Base-by-base conservation (phyloP, 2,888 invertebrate genomes). In the Pseudococcus longispinus region DNA sequence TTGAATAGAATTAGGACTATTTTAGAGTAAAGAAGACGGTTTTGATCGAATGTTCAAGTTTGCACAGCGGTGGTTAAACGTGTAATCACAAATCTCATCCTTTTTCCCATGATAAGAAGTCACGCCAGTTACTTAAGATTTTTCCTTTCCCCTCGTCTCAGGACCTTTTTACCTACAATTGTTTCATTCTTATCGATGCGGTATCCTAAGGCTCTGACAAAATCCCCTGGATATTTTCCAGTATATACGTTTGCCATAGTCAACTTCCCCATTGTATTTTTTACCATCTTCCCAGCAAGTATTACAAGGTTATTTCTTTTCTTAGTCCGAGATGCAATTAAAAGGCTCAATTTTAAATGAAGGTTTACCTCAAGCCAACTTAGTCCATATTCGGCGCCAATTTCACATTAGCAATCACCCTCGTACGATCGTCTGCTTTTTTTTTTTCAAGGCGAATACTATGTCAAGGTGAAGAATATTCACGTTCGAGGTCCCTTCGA, bases 401-500 rank as follows among this genome's bases (percentile, higher is more conserved):
- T 65, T 65, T 65, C 20, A 60, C 20, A 23, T 65, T 26, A 6
- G 26, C 11, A 11, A 20, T 65, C 65, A 26, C 65, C 65, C 65
- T 65, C 9, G 13, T 65, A 26, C 65, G 65, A 65, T 11, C 13
- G 15, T 51, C 51, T 65, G 9, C 60, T 65, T 65, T 26, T 65
- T 23, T 26, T 13, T n/a, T 26, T 65, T 26, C 65, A 65, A 65
- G 65, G 65, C 23, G 15, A 65, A 65, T 65, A 65, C 65, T 65
- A 65, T 65, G 65, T 65, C 65, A 65, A 65, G 65, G 65, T 65
- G 65, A 65, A 65, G 65, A 65, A 26, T 65, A 65, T 65, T 65
- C 65, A 65, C 26, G 65, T 65, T 26, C 65, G 65, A 65, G 65
- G 65, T 65, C 20, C 60, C 20, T 20, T 46, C 3, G 13, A 46